Evolutionary conservation across 1,140 invertebrate genomes (phyloP), one percentile per base, ranked within the genome.

Genomic region (Penaeus vannamei): DNA sequence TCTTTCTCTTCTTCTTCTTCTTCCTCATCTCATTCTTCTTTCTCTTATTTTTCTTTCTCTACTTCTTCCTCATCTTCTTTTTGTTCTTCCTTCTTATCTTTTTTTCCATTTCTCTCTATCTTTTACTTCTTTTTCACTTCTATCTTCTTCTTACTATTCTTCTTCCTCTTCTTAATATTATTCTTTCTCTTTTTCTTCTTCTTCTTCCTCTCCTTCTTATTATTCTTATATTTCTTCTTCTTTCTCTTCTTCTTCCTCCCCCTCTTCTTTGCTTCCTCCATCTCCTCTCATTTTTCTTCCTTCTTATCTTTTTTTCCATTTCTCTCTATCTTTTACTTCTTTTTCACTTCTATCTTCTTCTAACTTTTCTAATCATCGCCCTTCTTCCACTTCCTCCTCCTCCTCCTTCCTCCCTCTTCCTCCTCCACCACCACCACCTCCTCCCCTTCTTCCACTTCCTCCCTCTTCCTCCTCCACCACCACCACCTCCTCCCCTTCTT

Each of bases 21-120:
- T 80, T 46, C 42, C n/a, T 80, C 77, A 42, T 59, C 77, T 80
- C 60, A 14, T 22, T n/a, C 46, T 80, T 36, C 77, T 42, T 36
- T 46, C 36, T 46, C 42, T 80, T n/a, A 29, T 80, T 46, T 46
- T 53, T n/a, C 60, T 59, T 46, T 46, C n/a, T 14, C 77, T 80
- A 26, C 77, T 53, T 36, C 46, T 53, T n/a, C 23, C 36, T 46
- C 77, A 42, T 46, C 46, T 80, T 36, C 77, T 80, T 36, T 46
- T 80, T 36, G 29, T 80, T 36, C 77, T 80, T 20, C 76, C 32
- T 26, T 14, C 14, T 14, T 14, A 5, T 14, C 29, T 29, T 14
- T 14, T 69, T 7, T 14, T 29, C 29, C 29, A 29, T 17, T 26
- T 77, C 23, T 20, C 42, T 36, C 77, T 26, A 2, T 46, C 22